Base-by-base conservation (phyloP, 2,113 vertebrate species). In the Sylvilagus bachmani region DNA sequence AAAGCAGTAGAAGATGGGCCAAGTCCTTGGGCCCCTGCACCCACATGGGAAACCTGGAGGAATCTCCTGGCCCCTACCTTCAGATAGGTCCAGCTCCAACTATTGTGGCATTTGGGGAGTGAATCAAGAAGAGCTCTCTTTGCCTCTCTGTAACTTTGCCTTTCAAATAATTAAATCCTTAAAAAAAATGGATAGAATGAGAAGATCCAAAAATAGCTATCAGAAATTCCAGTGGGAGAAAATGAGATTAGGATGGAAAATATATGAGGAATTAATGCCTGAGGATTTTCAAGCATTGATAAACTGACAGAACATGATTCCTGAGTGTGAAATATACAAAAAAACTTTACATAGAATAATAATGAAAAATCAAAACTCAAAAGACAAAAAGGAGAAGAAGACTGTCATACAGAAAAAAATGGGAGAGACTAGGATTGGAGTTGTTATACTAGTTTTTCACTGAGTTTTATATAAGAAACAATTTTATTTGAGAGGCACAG, bases 291-390 rank as follows among this genome's bases (percentile, higher is more conserved):
- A 71, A 36, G 31, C 22, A 19, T 36, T 70, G 62, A 53, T 24
- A 79, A 85, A 85, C 27, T 79, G 53, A 62, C 62, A 71, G 61
- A 70, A 10, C 8, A n/a, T 27, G 27, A 79, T 77, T 77, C 22
- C 27, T 73, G 55, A 86, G n/a, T 16, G 25, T 55, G 16, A 79
- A 79, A n/a, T 27, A 13, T 38, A 17, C n/a, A 6, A 29, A 55
- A 74, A 90, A 38, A 44, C 27, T 85, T 79, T 90, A 53, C 74
- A n/a, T 73, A 53, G 55, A 86, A 74, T 73, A 86, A 64, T 27
- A 85, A 55, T 51, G 38, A 69, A 92, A 78, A 49, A 25, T 53
- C 73, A 85, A 36, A 77, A 77, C 3, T 83, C 53, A 9, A 49
- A 67, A 71, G 80, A 67, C 17, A 73, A 67, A 71, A 85, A 81